Evolutionary conservation across 1,140 invertebrate genomes (phyloP).

Genomic region (Gonatopus flavifemur): DNA sequence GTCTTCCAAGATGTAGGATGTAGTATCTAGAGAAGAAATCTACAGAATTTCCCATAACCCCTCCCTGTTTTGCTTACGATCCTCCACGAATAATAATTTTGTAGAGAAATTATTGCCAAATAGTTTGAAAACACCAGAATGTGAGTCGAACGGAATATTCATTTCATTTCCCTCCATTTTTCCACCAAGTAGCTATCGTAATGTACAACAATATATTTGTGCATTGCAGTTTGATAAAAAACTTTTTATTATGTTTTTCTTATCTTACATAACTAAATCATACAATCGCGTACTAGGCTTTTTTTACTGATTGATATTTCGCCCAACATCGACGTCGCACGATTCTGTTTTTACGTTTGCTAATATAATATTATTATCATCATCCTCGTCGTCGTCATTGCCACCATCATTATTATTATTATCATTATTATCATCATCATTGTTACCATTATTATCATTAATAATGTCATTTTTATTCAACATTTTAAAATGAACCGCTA

Average conservation of each 20-base stretch:
- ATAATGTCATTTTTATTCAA: neutral
- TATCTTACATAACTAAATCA: conserved; percentile 38
- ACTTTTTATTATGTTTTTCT: conserved; percentile 43
- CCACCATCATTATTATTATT: conserved; percentile 1
- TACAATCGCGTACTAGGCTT: conserved; percentile 1
- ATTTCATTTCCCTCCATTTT: no score
- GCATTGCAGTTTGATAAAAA: conserved; percentile 57
- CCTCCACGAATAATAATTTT: no score
- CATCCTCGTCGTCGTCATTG: conserved; percentile 8
- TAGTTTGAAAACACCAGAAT: no score
- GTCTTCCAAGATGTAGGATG: no score
- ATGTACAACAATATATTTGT: conserved; percentile 56
- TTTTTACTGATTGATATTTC: neutral
- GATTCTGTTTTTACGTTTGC: neutral
- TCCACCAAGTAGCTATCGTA: no score
- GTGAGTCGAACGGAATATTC: no score
- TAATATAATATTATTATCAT: no score
- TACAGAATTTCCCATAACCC: no score
- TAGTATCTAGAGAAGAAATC: no score
- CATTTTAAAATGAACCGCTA: conserved; percentile 3
- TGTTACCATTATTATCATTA: conserved; percentile 7
- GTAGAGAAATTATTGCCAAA: no score
- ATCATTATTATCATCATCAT: no score
- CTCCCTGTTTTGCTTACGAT: no score
- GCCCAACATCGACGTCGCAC: neutral